Evolutionary conservation across 2,888 invertebrate species (phyloP), one percentile per base, ranked within the genome.

Genomic region (Phymatocera aterrima): DNA sequence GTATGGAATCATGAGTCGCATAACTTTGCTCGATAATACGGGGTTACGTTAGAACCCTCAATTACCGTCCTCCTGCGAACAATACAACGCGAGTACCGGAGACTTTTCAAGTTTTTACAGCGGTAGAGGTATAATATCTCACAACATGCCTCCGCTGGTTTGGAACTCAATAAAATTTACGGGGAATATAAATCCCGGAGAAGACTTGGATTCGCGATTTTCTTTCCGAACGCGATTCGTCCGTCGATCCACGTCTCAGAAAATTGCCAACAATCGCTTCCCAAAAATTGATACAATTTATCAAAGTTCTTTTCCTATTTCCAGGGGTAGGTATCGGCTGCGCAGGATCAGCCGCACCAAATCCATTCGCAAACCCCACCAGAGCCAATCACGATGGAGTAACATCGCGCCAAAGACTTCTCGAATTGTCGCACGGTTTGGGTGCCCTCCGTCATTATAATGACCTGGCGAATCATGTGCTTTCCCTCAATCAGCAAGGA

Each of bases 381-480:
- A 88, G 88, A 72, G 82, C 86, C 24, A 57, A 54, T 60, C 31
- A 34, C 1, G 60, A 8, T 8, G 57, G 75, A 12, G 75, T 75
- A 24, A 75, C 75, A 81, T 95, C 96, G 1, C 95, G 96, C 87
- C 96, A 96, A 90, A 92, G 97, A 81, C 93, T 97, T 5, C 91
- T 97, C 85, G 97, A 97, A 90, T 91, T 97, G 83, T 96, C 96
- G 57, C 92, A 92, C 92, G 97, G 91, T 93, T 95, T 92, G 94
- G 97, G 83, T 6, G 90, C 90, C 77, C 92, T 97, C 83, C 93
- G 97, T 83, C 97, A 97, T 87, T 97, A 97, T 85, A 90, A 89
- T 89, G 97, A 97, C 91, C 93, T 97, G 87, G 97, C 97, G 4
- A 96, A 97, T 87, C 97, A 97, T 88, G 96, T 97, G 92, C 93